Conservation (phyloP, 2,888 invertebrate species). For the Ryuthela nishihirai region DNA sequence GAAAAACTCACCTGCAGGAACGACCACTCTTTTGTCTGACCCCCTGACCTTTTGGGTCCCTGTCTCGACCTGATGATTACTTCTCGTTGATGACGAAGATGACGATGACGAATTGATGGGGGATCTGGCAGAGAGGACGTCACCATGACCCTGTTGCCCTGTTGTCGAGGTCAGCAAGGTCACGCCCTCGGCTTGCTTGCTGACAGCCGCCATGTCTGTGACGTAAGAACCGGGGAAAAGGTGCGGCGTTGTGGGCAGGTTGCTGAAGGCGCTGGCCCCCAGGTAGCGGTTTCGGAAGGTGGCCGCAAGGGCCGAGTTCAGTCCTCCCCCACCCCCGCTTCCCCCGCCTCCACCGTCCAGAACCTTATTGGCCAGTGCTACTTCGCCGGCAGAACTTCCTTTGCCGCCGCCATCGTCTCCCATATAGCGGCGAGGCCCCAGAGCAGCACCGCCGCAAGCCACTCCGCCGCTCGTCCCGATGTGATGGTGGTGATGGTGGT, state of each 20-base stretch:
- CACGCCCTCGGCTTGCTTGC: background rate
- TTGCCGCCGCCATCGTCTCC: slow-evolving; percentile 10
- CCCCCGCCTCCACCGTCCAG: slow-evolving; percentile 6
- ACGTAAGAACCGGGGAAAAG: slow-evolving; percentile 15
- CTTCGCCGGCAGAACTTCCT: background rate
- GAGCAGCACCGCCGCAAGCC: background rate
- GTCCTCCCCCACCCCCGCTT: slow-evolving; percentile 5
- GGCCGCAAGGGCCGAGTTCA: slow-evolving; percentile 17
- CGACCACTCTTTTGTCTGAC: slow-evolving; percentile 24
- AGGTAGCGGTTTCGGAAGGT: slow-evolving; percentile 25
- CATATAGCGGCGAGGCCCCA: slow-evolving; percentile 19
- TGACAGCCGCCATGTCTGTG: background rate
- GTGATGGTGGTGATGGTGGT: background rate
- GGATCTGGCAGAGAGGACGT: slow-evolving; percentile 1
- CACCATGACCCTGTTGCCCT: background rate
- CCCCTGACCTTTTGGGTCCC: slow-evolving; percentile 7
- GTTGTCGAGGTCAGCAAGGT: background rate
- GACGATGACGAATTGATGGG: slow-evolving; percentile 12
- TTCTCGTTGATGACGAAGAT: slow-evolving; percentile 13
- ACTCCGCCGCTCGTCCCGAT: no score
- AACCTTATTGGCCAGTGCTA: slow-evolving; percentile 4
- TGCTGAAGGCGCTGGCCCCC: slow-evolving; percentile 39
- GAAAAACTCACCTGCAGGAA: slow-evolving; percentile 28
- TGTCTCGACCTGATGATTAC: slow-evolving; percentile 8
- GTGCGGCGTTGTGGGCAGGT: slow-evolving; percentile 18